phyloP scores from a whole-genome alignment of 2,113 vertebrate species.

The Colius striatus region DNA sequence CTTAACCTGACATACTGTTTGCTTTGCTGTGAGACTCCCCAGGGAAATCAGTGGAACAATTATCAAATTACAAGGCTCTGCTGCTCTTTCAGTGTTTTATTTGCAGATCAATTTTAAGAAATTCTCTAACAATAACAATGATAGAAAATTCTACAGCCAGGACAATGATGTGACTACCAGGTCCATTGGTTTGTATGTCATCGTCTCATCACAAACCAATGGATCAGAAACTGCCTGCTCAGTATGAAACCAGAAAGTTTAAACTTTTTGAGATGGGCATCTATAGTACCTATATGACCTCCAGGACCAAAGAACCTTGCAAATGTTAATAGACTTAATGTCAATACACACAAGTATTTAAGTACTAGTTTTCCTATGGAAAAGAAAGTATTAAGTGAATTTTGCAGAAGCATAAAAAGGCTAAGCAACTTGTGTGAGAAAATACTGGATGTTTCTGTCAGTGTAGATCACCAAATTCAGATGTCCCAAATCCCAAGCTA shows the following conservation, averaged over 20 bases:
- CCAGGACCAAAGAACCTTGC: neutral
- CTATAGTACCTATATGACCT: neutral
- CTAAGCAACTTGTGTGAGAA: neutral
- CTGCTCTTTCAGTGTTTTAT: neutral
- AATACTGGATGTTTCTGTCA: neutral
- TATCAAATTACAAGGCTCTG: neutral
- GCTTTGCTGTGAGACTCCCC: neutral
- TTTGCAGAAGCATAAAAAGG: neutral
- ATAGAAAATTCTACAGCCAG: accelerated
- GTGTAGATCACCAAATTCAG: neutral
- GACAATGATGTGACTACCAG: neutral
- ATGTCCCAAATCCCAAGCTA: neutral
- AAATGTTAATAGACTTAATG: neutral
- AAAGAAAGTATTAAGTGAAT: neutral
- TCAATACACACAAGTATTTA: neutral
- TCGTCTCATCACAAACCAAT: neutral
- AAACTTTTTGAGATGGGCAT: neutral
- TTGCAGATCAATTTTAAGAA: neutral
- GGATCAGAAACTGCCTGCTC: neutral
- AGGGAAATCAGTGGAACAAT: neutral
- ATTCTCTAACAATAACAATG: neutral
- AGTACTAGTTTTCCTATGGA: neutral
- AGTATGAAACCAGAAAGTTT: neutral
- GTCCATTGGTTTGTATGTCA: neutral
- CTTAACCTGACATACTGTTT: neutral